Percentiles rank a stretch among this genome's conserved stretches.
phyloP scores from a whole-genome alignment of 2,797 vertebrate species.

The Mareca penelope region DNA sequence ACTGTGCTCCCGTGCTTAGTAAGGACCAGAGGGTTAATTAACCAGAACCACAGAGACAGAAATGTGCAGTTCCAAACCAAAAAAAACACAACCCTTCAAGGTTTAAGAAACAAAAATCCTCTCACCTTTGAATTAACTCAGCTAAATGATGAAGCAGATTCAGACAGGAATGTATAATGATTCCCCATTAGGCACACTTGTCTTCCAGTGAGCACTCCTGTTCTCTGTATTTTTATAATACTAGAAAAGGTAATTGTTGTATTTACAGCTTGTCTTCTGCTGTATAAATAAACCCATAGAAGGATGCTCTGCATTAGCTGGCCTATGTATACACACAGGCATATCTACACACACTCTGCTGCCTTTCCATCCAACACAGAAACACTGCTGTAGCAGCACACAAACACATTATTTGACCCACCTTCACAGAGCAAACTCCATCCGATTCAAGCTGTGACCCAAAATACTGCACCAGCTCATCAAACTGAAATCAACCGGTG shows the following conservation, averaged over 20 bases:
- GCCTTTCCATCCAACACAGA: neutral
- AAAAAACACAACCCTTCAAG: neutral
- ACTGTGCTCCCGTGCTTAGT: neutral
- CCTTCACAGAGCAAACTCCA: neutral
- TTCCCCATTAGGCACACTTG: neutral
- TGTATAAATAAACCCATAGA: neutral
- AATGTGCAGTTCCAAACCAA: neutral
- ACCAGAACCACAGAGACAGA: neutral
- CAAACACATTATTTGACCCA: neutral
- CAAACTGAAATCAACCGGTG: neutral
- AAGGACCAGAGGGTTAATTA: neutral
- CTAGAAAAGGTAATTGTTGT: neutral
- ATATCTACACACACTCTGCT: neutral
- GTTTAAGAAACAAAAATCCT: neutral
- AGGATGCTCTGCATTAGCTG: neutral
- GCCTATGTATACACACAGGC: neutral
- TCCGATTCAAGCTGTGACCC: neutral
- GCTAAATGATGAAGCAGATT: neutral
- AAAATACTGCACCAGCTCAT: neutral
- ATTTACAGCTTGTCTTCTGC: neutral
- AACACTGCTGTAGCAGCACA: neutral
- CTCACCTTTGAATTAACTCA: neutral
- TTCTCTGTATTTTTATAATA: neutral
- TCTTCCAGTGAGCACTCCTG: neutral
- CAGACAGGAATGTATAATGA: neutral